Evolutionary conservation across 2,797 vertebrate genomes (phyloP), one percentile per base, ranked within the genome.

Genomic region (Lycodopsis pacificus): DNA sequence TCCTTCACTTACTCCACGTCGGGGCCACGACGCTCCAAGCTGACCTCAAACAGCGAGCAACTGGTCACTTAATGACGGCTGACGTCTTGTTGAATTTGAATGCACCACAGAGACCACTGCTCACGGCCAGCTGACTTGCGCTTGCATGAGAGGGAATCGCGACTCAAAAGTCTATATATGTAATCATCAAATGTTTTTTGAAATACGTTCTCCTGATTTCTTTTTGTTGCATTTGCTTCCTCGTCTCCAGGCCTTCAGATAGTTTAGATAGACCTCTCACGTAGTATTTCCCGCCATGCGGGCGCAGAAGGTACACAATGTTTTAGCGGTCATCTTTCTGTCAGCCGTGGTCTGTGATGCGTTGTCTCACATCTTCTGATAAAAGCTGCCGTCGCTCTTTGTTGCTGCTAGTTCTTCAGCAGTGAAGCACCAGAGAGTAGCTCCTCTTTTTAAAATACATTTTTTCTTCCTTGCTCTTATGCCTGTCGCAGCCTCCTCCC

Each of bases 301-400:
- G n/a, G 32, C 3, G 2, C 51, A 59, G 71, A 59, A 46, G 1
- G 3, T 22, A 13, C 74, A 57, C 32, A 10, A 66, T 42, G 5
- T 44, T 44, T 40, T 32, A 49, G 54, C 10, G 38, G 75, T 74
- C 71, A 59, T 44, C 27, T 46, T 36, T 44, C 73, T 75, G 62
- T 64, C 44, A 59, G 84, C 74, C 69, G 74, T 62, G 49, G 40
- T 44, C 65, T 46, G 62, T 57, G 63, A 57, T 42, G 40, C 32
- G 1, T 46, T 68, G 57, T 64, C 48, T 76, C 51, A 62, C 59
- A 73, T 76, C 49, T 19, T 56, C 42, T 49, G 48, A 80, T 79
- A 73, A 76, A 85, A 73, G 76, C 63, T 61, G 64, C 59, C 15
- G 4, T 63, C 15, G 51, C 58, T 49, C 63, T 86, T 65, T 63